phyloP scores from a whole-genome alignment of 2,888 invertebrate genomes.

The Zygothrica quintamaculata region DNA sequence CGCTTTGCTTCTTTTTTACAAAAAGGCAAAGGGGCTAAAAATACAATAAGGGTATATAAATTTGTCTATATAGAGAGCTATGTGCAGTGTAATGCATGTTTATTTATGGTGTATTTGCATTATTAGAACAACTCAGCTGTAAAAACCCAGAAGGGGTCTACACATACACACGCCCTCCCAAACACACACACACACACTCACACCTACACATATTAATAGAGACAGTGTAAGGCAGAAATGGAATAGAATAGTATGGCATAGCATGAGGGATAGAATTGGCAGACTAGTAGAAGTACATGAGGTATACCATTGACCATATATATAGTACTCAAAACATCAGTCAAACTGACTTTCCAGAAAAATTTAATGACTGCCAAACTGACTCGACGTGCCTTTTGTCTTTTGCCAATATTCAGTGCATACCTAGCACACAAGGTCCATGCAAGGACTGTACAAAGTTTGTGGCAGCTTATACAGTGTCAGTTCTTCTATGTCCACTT shows the following conservation, averaged over 20 bases:
- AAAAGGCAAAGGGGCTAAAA: too few relatives aligned
- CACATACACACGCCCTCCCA: too few relatives aligned
- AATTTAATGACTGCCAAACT: constrained; percentile 5
- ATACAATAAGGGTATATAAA: too few relatives aligned
- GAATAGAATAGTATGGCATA: too few relatives aligned
- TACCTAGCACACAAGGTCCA: too few relatives aligned
- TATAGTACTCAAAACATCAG: constrained; percentile 27
- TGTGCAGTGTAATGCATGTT: too few relatives aligned
- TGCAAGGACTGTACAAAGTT: too few relatives aligned
- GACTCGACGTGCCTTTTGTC: constrained; percentile 56
- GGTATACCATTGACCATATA: constrained; percentile 34
- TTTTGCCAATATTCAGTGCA: constrained; percentile 7
- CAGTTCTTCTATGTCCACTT: background rate
- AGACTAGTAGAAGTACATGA: background rate
- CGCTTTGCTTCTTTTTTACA: too few relatives aligned
- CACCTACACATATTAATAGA: too few relatives aligned
- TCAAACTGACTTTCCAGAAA: constrained; percentile 29
- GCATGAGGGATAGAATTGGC: background rate
- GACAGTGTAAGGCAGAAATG: too few relatives aligned
- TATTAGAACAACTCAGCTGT: constrained; percentile 63
- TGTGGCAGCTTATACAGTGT: too few relatives aligned
- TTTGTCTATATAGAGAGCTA: too few relatives aligned
- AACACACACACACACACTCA: background rate
- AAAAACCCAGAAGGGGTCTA: constrained; percentile 45
- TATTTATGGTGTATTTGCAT: constrained; percentile 75